Evolutionary conservation across 1,140 invertebrate species (phyloP), one percentile per base, ranked within the genome.

Genomic region (Tetraneura akinire): DNA sequence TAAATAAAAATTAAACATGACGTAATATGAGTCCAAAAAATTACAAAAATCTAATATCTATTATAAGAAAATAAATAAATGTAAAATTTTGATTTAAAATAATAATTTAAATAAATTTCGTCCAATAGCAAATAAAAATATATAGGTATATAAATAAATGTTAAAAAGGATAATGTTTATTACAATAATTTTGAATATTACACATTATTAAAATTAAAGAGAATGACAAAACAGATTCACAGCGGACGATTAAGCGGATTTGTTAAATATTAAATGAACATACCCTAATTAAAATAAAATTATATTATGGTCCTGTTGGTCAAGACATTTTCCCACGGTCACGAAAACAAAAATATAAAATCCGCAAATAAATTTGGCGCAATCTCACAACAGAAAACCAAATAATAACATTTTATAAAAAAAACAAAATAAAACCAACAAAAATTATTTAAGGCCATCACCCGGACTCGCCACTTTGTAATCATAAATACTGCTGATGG

Each of bases 401-500:
- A 78, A 78, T 71, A 45, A 73, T 45, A 81, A 70, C 49, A 74
- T 74, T 21, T 55, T n/a, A 71, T 62, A 74, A 81, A 70, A n/a
- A n/a, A 62, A 81, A 78, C 16, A 26, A 73, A 42, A 80, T 49
- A 80, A 81, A 73, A 26, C 55, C 53, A 81, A 73, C 23, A 74
- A 60, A 70, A 49, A 51, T 80, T 80, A 76, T 81, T 64, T 62
- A 80, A 70, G 81, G 81, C 66, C 68, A 80, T 81, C 81, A 80
- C 70, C 78, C 51, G 78, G n/a, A 96, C 94, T 96, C 93, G 96
- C 94, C 96, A 97, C 97, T 91, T 96, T 96, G 89, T 96, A 96
- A 93, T 98, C 96, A 89, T 96, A 93, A 90, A 97, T 97, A 93
- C 96, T 96, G 90, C 94, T 96, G 90, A 98, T 97, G 88, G 95